A percentile compares a stretch with the other conserved stretches of the same genome.
These are phyloP conservation scores for Drosophila sproati DNA, from an alignment of 1,140 invertebrate species.

Conservation along the genomic window DNA sequence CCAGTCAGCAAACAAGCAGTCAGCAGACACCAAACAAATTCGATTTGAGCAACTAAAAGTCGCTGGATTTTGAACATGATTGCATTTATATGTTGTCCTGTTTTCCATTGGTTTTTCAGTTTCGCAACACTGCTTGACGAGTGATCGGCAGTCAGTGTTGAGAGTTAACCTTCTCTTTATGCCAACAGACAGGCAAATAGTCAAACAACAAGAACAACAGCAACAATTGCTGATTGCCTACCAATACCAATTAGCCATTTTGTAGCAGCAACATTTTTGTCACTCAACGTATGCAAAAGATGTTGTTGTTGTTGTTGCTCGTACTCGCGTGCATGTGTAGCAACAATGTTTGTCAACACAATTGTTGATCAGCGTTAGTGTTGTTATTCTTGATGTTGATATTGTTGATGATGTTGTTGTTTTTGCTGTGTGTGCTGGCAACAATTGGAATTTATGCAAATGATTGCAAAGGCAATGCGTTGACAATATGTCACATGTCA, in stretches of 20 bases:
- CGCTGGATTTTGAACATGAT: background rate
- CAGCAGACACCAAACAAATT: too few relatives aligned
- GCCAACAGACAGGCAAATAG: slow-evolving; percentile 24
- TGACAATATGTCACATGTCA: slow-evolving; percentile 83
- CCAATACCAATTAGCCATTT: slow-evolving; percentile 80
- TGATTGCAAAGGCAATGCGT: slow-evolving; percentile 76
- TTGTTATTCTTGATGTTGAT: slow-evolving; percentile 9
- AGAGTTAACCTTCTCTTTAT: slow-evolving; percentile 35
- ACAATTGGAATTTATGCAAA: slow-evolving; percentile 81
- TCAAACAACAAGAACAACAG: slow-evolving; percentile 29
- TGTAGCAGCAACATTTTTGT: slow-evolving; percentile 81
- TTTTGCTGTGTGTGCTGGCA: slow-evolving; percentile 25
- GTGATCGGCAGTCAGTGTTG: slow-evolving; percentile 24
- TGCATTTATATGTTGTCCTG: background rate
- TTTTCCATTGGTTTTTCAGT: background rate
- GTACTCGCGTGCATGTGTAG: slow-evolving; percentile 71
- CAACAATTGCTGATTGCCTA: slow-evolving; percentile 68
- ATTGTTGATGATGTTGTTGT: slow-evolving; percentile 20
- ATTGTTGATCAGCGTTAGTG: slow-evolving; percentile 53
- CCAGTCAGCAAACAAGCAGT: too few relatives aligned
- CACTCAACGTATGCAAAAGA: slow-evolving; percentile 56
- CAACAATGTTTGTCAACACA: slow-evolving; percentile 82
- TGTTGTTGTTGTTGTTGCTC: slow-evolving; percentile 31
- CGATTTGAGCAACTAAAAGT: too few relatives aligned
- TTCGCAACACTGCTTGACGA: slow-evolving; percentile 32